Evolutionary conservation across 2,797 vertebrate species (phyloP).

Genomic region (Sebastes melanostomus): DNA sequence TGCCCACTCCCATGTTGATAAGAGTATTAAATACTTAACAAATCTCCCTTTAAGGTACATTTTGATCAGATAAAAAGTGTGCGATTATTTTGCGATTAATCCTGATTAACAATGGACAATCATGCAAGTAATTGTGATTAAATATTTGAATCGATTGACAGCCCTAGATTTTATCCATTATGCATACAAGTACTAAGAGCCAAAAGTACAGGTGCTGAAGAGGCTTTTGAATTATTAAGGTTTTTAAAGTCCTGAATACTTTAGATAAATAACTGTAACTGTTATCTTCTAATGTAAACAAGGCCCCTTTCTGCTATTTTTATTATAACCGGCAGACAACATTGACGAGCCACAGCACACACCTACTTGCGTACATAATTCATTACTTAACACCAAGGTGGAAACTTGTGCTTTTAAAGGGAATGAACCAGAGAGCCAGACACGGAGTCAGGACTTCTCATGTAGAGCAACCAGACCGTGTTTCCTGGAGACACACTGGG

Average conservation of each 20-base stretch:
- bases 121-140: too few species aligned
- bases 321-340: background rate
- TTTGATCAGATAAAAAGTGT: too few species aligned
- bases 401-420: background rate
- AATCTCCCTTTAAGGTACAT: too few species aligned
- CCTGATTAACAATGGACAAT: too few species aligned
- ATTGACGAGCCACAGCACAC: background rate
- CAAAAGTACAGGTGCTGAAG: background rate
- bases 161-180: background rate
- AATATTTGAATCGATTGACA: too few species aligned
- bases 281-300: background rate
- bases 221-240: background rate
- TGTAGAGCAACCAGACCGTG: slow-evolving; percentile 20
- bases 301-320: background rate
- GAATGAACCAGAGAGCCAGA: background rate
- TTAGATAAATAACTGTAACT: background rate
- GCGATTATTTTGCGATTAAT: too few species aligned
- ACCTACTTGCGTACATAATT: background rate
- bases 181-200: background rate
- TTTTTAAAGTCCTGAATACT: background rate
- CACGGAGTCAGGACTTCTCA: background rate
- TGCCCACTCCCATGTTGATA: too few species aligned
- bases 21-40: too few species aligned
- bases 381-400: background rate
- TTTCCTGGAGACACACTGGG: slow-evolving; percentile 14